Conservation (phyloP, 2,797 vertebrate species). For the Emydoidea blandingii region DNA sequence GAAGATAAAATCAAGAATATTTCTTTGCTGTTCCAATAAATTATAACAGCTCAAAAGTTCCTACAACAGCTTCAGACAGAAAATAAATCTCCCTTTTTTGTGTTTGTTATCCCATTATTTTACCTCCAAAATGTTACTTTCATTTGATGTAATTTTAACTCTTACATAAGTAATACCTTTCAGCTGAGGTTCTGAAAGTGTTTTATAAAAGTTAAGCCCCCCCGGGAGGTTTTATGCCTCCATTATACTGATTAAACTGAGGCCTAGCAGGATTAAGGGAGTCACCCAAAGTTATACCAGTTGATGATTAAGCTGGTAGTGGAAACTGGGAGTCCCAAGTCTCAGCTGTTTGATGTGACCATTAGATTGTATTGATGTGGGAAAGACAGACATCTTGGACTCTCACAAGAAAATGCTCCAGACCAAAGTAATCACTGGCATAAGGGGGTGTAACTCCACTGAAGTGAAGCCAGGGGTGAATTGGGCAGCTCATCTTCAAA, state of each 20-base stretch:
- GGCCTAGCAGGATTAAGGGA: slow-evolving; percentile 42
- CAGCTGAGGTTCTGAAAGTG: slow-evolving; percentile 48
- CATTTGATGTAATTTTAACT: slow-evolving; percentile 58
- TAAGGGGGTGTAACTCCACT: slow-evolving; percentile 60
- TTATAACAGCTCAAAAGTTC: background rate
- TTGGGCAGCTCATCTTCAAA: slow-evolving; percentile 72
- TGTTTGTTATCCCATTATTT: background rate
- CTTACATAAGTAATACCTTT: slow-evolving; percentile 30
- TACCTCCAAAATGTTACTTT: slow-evolving; percentile 55
- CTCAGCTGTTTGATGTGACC: slow-evolving; percentile 58
- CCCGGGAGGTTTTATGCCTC: slow-evolving; percentile 17
- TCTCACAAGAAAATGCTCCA: slow-evolving; percentile 66
- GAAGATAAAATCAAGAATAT: slow-evolving; percentile 26
- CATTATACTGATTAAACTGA: slow-evolving; percentile 9
- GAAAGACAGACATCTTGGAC: slow-evolving; percentile 68
- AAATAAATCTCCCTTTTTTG: slow-evolving; percentile 40
- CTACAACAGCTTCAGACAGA: slow-evolving; percentile 22
- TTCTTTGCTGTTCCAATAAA: slow-evolving; percentile 36
- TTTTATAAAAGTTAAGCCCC: slow-evolving; percentile 53
- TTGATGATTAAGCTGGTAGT: slow-evolving; percentile 51
- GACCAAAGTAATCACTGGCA: slow-evolving; percentile 69
- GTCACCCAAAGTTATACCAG: slow-evolving; percentile 38
- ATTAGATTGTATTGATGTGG: slow-evolving; percentile 31
- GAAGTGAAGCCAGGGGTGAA: slow-evolving; percentile 65
- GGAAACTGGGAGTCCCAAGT: slow-evolving; percentile 67